Percentiles rank a stretch among this genome's conserved stretches.
Evolutionary conservation across 2,888 invertebrate genomes (phyloP).

Genomic region (Parochlus steinenii): DNA sequence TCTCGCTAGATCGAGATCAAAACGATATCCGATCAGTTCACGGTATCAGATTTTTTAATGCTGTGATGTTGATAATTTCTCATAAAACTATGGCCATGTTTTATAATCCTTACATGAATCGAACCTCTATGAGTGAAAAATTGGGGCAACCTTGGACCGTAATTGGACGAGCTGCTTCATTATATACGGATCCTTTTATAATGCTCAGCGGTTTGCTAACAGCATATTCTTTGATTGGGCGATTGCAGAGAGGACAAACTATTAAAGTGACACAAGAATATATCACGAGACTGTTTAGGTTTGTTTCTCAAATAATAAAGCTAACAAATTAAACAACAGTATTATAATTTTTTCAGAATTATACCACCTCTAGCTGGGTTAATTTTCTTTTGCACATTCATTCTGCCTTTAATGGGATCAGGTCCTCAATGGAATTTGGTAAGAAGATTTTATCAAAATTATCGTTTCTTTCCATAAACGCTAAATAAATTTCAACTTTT

Average conservation of each 20-base stretch:
- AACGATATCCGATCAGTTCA: constrained; percentile 46
- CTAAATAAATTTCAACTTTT: too few species aligned
- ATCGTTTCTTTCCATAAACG: too few species aligned
- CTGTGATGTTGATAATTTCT: constrained; percentile 41
- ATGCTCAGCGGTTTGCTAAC: constrained; percentile 51
- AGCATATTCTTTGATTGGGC: constrained; percentile 42
- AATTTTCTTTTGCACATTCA: constrained; percentile 47
- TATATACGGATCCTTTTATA: constrained; percentile 55
- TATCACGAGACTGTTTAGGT: constrained; percentile 38
- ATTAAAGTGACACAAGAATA: constrained; percentile 43
- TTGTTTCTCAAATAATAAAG: constrained; percentile 28
- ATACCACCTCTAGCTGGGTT: constrained; percentile 45
- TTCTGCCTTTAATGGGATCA: constrained; percentile 41
- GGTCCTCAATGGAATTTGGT: constrained; percentile 55
- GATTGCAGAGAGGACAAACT: constrained; percentile 35
- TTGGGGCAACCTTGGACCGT: constrained; percentile 48
- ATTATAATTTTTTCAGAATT: constrained; percentile 28
- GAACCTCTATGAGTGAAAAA: constrained; percentile 45
- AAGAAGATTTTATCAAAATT: too few species aligned
- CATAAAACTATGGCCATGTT: constrained; percentile 58
- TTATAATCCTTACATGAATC: constrained; percentile 46
- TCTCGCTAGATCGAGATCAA: constrained; percentile 32
- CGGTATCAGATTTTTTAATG: constrained; percentile 48
- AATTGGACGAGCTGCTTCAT: constrained; percentile 46
- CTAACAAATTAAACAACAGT: background rate